Conservation (phyloP, 2,797 vertebrate species). For the Eleutherodactylus coqui region DNA sequence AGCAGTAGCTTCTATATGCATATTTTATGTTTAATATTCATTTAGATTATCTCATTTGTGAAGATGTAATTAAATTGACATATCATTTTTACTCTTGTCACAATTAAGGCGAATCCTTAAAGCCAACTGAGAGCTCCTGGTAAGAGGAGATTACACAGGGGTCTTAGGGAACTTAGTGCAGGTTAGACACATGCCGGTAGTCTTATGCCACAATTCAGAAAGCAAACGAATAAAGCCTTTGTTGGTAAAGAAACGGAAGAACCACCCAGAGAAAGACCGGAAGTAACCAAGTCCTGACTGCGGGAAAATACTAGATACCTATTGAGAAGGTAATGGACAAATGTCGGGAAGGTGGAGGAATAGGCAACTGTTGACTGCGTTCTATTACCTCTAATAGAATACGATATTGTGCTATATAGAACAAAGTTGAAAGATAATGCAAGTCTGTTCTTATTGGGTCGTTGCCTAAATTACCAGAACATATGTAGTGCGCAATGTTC, state of each 20-base stretch:
- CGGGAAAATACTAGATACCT: not conserved
- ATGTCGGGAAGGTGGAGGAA: not conserved
- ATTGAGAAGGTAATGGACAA: not conserved
- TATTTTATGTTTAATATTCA: constrained; percentile 13
- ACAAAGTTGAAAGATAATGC: not conserved
- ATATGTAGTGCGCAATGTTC: not conserved
- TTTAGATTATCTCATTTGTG: not conserved
- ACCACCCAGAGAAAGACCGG: not conserved
- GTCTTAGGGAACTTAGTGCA: not conserved
- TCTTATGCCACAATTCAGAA: too few relatives aligned
- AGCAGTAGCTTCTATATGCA: not conserved
- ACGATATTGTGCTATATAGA: not conserved
- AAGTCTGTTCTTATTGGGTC: not conserved
- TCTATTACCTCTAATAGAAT: not conserved
- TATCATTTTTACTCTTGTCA: not conserved
- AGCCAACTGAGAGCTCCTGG: constrained; percentile 2
- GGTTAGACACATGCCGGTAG: not conserved
- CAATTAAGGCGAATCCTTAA: constrained; percentile 9
- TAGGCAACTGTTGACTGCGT: not conserved
- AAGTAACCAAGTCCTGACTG: not conserved
- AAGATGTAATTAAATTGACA: not conserved
- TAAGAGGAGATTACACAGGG: not conserved
- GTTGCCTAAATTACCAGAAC: not conserved
- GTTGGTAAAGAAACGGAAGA: not conserved
- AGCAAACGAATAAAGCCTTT: not conserved